Evolutionary conservation across 1,140 invertebrate species (phyloP).

Genomic region (Habropoda laboriosa): DNA sequence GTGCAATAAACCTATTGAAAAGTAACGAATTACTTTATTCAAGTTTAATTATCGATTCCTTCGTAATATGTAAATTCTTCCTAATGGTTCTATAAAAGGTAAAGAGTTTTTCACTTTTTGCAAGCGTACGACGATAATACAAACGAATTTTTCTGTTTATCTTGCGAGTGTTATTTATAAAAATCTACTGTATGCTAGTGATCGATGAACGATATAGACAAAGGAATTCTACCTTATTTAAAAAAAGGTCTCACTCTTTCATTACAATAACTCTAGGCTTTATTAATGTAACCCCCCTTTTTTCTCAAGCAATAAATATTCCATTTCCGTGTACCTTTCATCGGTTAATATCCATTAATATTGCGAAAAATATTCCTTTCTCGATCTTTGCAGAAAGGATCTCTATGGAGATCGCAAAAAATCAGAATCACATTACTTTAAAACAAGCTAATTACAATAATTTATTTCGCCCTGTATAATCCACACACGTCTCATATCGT

Average conservation of each 20-base stretch:
- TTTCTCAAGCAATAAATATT: conserved; percentile 44
- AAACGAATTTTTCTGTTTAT: conserved; percentile 2
- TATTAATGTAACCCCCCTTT: conserved; percentile 15
- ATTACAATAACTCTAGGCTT: conserved; percentile 36
- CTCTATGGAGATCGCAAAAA: conserved; percentile 22
- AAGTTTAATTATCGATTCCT: neutral
- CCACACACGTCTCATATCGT: neutral
- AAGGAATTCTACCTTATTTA: conserved; percentile 13
- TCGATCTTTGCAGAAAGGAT: neutral
- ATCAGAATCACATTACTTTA: conserved; percentile 33
- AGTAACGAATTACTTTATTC: conserved; percentile 2
- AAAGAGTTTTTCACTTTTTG: conserved; percentile 20
- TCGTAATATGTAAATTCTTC: neutral
- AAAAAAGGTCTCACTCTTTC: neutral
- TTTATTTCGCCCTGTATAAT: neutral
- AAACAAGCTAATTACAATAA: conserved; percentile 10
- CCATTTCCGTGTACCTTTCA: neutral
- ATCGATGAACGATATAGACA: neutral
- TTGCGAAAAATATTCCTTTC: conserved; percentile 22
- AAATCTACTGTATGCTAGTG: conserved; percentile 2
- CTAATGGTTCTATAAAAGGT: conserved; percentile 4
- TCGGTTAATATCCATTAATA: neutral
- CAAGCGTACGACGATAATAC: neutral
- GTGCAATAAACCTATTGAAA: neutral
- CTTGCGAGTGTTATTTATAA: conserved; percentile 1